These are phyloP conservation scores for Masnerella sp. DNA, from an alignment of 2,888 invertebrate species.

Conservation along the genomic window DNA sequence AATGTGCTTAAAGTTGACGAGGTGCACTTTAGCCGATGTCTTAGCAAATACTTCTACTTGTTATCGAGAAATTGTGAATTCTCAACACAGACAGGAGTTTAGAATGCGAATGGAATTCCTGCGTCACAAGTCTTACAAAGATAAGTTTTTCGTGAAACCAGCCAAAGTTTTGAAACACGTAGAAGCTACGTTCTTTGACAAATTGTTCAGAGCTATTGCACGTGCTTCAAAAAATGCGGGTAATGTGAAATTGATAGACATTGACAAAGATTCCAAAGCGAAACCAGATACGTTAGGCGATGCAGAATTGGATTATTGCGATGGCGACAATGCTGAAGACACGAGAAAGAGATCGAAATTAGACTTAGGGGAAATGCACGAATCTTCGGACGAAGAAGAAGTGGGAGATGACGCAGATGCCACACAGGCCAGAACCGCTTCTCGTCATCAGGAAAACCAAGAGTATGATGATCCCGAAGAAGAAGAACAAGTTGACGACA, in stretches of 20 bases:
- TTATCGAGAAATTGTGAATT: too few relatives aligned
- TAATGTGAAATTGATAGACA: background rate
- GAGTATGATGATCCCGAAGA: slow-evolving; percentile 80
- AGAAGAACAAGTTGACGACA: slow-evolving; percentile 69
- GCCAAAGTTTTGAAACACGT: slow-evolving; percentile 85
- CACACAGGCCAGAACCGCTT: slow-evolving; percentile 69
- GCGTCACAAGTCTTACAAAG: slow-evolving; percentile 85
- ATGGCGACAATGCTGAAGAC: background rate
- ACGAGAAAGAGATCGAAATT: slow-evolving; percentile 9
- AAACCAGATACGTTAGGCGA: background rate
- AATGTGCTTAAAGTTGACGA: slow-evolving; percentile 84
- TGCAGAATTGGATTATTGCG: slow-evolving; percentile 73
- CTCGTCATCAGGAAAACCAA: slow-evolving; percentile 78
- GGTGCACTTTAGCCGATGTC: slow-evolving; percentile 88
- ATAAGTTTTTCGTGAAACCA: slow-evolving; percentile 85
- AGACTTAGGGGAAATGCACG: slow-evolving; percentile 73
- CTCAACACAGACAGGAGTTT: slow-evolving; percentile 80
- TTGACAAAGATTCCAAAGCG: slow-evolving; percentile 9
- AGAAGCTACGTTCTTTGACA: slow-evolving; percentile 84
- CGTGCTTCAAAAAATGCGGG: slow-evolving; percentile 80
- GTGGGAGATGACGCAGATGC: slow-evolving; percentile 80
- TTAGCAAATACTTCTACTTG: too few relatives aligned
- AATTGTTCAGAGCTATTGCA: slow-evolving; percentile 82
- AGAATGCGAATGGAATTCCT: slow-evolving; percentile 83
- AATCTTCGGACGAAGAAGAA: slow-evolving; percentile 84